phyloP scores from a whole-genome alignment of 2,113 vertebrate genomes.

The Poeciliopsis occidentalis region DNA sequence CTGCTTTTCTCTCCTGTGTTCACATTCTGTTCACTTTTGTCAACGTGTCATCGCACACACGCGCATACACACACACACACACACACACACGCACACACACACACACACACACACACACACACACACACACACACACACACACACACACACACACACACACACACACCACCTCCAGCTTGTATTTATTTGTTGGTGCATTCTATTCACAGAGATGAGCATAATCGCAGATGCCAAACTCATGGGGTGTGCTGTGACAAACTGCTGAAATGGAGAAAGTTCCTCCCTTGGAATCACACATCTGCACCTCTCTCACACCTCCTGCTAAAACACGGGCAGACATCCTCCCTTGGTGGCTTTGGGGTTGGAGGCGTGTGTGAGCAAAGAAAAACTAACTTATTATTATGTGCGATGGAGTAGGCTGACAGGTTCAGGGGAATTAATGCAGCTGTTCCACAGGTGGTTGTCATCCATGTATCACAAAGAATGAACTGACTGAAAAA shows the following conservation, averaged over 20 bases:
- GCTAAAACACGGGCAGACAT: constrained; percentile 13
- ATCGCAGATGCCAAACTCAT: constrained; percentile 21
- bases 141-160: not conserved
- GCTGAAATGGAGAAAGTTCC: constrained; percentile 14
- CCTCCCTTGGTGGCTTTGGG: constrained; percentile 18
- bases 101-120: not conserved
- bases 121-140: no score
- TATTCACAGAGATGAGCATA: constrained; percentile 20
- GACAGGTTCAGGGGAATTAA: constrained; percentile 6
- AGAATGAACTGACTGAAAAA: constrained; percentile 8
- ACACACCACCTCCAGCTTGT: not conserved
- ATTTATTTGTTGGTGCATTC: constrained; percentile 22
- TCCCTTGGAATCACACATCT: constrained; percentile 9
- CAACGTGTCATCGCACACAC: not conserved
- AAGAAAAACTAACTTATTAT: constrained; percentile 32
- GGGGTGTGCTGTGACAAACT: constrained; percentile 24
- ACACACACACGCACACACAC: not conserved
- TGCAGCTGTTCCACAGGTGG: constrained; percentile 18
- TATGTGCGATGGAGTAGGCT: constrained; percentile 32
- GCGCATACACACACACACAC: no score
- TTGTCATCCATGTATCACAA: constrained; percentile 11
- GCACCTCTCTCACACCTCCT: constrained; percentile 35
- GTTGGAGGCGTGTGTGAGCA: constrained; percentile 32
- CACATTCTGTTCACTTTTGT: not conserved
- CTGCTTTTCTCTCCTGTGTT: not conserved